Conservation (phyloP, 2,113 vertebrate genomes). For the Periophthalmus modestus region DNA sequence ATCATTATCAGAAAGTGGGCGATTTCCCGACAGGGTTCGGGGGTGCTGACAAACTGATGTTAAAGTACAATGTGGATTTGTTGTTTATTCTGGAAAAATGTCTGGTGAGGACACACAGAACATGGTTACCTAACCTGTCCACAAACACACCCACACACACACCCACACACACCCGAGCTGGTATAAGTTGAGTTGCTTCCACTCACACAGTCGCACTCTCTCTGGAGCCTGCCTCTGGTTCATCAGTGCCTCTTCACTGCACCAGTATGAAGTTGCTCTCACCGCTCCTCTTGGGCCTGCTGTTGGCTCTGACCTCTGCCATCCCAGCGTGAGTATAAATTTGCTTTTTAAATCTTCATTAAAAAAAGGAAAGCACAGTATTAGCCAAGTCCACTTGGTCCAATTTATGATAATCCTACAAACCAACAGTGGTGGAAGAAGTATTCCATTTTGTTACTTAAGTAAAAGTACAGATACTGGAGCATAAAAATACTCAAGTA, state of each 20-base stretch:
- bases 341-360: neutral
- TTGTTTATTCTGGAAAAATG: too few relatives aligned
- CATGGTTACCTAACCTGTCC: slow-evolving; percentile 25
- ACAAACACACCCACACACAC: slow-evolving; percentile 16
- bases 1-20: neutral
- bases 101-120: neutral
- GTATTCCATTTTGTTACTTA: too few relatives aligned
- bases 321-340: slow-evolving; percentile 66
- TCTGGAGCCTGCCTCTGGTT: slow-evolving; percentile 19
- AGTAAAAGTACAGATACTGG: too few relatives aligned
- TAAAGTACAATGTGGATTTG: too few relatives aligned
- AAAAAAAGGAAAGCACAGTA: too few relatives aligned
- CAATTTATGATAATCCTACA: too few relatives aligned
- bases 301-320: slow-evolving; percentile 31
- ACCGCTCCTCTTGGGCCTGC: slow-evolving; percentile 47
- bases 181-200: slow-evolving; percentile 27
- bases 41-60: too few relatives aligned
- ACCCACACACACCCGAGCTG: slow-evolving; percentile 3
- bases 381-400: too few relatives aligned
- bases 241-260: slow-evolving; percentile 13
- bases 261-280: slow-evolving; percentile 61
- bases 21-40: too few relatives aligned
- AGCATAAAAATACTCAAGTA: too few relatives aligned
- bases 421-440: too few relatives aligned
- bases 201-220: slow-evolving; percentile 11